Evolutionary conservation across 2,113 vertebrate species (phyloP).

Genomic region (Cebidichthys violaceus): DNA sequence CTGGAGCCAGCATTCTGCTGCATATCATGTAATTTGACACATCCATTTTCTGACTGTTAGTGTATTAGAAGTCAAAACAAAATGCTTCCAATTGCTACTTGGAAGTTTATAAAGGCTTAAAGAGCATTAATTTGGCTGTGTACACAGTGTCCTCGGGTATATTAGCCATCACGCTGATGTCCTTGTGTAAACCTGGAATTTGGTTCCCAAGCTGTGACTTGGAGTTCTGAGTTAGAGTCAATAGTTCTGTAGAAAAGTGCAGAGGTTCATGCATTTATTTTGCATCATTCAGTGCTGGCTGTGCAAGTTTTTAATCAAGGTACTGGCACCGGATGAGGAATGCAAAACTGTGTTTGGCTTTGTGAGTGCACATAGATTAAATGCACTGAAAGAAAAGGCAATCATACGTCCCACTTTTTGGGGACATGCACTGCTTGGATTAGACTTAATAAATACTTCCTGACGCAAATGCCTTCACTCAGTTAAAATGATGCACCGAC

Average conservation of each 20-base stretch:
- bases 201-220: neutral
- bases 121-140: constrained; percentile 9
- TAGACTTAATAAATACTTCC: constrained; percentile 11
- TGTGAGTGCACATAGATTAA: constrained; percentile 7
- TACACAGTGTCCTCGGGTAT: neutral
- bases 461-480: neutral
- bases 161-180: neutral
- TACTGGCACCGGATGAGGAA: neutral
- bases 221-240: neutral
- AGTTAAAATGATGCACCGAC: constrained; percentile 2
- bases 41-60: neutral
- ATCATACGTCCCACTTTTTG: neutral
- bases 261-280: constrained; percentile 2
- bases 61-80: constrained; percentile 22
- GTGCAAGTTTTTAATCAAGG: constrained; percentile 8
- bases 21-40: constrained; percentile 9
- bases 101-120: constrained; percentile 24
- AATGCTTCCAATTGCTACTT: constrained; percentile 1
- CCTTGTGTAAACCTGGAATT: constrained; percentile 2
- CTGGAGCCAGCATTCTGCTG: constrained; percentile 7
- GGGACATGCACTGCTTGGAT: neutral
- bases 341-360: neutral
- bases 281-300: neutral
- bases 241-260: neutral
- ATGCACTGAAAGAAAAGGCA: constrained; percentile 4